Evolutionary conservation across 2,888 invertebrate species (phyloP).

Genomic region (Mesochorus sp.): DNA sequence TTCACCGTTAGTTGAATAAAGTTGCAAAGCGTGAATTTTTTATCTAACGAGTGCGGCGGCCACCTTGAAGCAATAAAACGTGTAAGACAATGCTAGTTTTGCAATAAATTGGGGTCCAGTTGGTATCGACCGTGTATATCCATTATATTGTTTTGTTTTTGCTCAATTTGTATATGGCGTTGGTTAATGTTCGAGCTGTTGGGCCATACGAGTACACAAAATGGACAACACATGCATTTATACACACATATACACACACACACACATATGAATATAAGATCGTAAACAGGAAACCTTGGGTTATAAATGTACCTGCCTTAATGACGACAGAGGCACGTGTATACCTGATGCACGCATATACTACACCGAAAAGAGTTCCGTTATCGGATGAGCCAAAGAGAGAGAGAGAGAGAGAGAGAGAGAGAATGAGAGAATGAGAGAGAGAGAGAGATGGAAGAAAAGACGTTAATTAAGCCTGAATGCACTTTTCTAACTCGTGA

Average conservation of each 20-base stretch:
- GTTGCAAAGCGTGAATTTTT: conserved; percentile 4
- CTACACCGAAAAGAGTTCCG: conserved; percentile 54
- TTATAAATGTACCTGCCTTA: conserved; percentile 58
- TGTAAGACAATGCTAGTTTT: conserved; percentile 42
- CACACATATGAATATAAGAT: conserved; percentile 18
- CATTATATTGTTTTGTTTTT: conserved; percentile 32
- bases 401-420: conserved; percentile 37
- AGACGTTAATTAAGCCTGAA: conserved; percentile 59
- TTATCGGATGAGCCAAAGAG: conserved; percentile 42
- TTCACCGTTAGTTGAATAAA: conserved; percentile 21
- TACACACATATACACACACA: not conserved
- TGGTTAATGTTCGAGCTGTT: conserved; percentile 13
- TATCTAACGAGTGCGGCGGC: conserved; percentile 39
- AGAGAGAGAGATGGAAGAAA: conserved; percentile 59
- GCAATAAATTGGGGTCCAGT: conserved; percentile 30
- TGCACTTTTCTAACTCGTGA: conserved; percentile 51
- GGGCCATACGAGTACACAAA: not conserved
- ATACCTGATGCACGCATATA: conserved; percentile 21
- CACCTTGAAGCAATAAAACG: conserved; percentile 50
- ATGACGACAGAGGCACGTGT: conserved; percentile 41
- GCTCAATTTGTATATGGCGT: not conserved
- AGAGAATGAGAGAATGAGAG: conserved; percentile 52
- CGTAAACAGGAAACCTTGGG: conserved; percentile 57
- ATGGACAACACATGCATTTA: no score
- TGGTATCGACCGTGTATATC: conserved; percentile 16